Evolutionary conservation across 2,797 vertebrate species (phyloP).

Genomic region (Smutsia gigantea): DNA sequence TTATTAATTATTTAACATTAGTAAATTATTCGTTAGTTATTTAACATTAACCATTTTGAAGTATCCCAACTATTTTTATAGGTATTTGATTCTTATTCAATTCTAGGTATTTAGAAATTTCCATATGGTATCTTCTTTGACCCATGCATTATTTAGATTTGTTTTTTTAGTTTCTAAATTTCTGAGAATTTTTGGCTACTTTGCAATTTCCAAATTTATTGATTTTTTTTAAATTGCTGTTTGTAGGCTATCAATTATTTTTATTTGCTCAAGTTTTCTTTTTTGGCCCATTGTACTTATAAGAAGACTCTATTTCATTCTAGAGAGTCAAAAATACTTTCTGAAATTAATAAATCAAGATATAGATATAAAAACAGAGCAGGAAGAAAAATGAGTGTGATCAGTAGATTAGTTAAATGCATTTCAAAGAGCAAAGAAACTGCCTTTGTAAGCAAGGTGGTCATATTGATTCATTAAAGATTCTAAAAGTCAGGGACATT

Average conservation of each 20-base stretch:
- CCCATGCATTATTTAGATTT: background rate
- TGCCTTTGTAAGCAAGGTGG: background rate
- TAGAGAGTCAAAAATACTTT: background rate
- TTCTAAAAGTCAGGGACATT: background rate
- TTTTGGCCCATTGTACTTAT: background rate
- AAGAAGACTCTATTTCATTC: background rate
- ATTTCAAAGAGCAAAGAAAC: slow-evolving; percentile 5
- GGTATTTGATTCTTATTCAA: background rate
- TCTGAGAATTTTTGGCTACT: background rate
- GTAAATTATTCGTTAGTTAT: background rate
- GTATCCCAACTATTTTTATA: background rate
- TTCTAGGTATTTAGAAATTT: background rate
- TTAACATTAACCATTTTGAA: background rate
- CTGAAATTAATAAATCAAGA: background rate
- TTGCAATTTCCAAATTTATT: background rate
- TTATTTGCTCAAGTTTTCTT: background rate
- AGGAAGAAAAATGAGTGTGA: background rate
- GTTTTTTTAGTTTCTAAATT: background rate
- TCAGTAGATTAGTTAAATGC: background rate
- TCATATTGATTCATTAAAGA: background rate
- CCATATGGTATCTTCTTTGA: background rate
- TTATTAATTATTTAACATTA: background rate
- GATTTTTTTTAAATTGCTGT: background rate
- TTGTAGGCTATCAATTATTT: background rate
- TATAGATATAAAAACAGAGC: background rate